Percentiles rank a stretch among this genome's conserved stretches.
Evolutionary conservation across 2,113 vertebrate genomes (phyloP).

Genomic region (Podarcis cretensis): DNA sequence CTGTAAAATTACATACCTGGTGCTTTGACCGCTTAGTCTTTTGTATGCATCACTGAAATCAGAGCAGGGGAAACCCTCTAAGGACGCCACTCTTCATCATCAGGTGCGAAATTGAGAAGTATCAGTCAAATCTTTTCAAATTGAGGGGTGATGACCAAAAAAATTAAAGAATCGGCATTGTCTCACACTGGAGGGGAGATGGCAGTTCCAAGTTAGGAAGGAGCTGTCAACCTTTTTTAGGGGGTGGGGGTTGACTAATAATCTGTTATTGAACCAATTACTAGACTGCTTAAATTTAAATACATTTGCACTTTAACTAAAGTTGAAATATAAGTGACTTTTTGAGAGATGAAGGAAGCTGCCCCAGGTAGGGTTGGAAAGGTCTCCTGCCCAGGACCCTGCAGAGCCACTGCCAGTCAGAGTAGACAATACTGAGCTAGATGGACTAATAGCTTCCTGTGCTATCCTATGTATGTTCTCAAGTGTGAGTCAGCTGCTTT

Average conservation of each 20-base stretch:
- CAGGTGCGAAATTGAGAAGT: neutral
- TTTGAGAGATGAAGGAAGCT: neutral
- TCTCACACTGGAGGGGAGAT: neutral
- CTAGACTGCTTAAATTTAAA: neutral
- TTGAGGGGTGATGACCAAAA: neutral
- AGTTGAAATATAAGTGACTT: neutral
- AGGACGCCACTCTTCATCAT: neutral
- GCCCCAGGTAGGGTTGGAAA: too few relatives aligned
- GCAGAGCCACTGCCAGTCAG: too few relatives aligned
- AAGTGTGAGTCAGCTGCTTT: neutral
- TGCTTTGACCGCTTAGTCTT: conserved; percentile 11
- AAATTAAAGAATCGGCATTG: neutral
- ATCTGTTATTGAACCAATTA: neutral
- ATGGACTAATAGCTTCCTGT: too few relatives aligned
- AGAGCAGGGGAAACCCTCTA: neutral
- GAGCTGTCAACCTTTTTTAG: neutral
- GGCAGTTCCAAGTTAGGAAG: conserved; percentile 3
- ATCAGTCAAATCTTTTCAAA: neutral
- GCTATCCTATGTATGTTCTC: too few relatives aligned
- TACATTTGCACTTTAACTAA: neutral
- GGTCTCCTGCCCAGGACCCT: too few relatives aligned
- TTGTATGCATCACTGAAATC: neutral
- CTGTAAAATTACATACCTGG: conserved; percentile 10
- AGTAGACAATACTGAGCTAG: too few relatives aligned
- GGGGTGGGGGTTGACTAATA: neutral